Percentiles rank a stretch among this genome's conserved stretches.
Conservation (phyloP, 2,888 invertebrate genomes). For the Mimumesa dahlbomi region DNA sequence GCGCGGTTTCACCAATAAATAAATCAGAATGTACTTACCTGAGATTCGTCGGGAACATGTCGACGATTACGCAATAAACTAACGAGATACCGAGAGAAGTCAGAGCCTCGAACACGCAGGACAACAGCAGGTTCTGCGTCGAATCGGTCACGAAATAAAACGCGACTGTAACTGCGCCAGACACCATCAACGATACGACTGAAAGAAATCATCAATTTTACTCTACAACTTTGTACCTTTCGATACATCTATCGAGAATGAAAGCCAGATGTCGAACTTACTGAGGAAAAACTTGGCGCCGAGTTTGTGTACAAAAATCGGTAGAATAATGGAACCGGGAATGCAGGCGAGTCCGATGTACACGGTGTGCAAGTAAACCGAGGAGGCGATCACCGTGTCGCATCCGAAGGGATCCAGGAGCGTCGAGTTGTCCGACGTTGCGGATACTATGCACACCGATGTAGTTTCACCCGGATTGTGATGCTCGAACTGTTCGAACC, state of each 20-base stretch:
- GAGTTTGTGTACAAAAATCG: slow-evolving; percentile 89
- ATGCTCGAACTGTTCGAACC: slow-evolving; percentile 89
- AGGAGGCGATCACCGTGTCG: slow-evolving; percentile 84
- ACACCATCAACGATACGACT: slow-evolving; percentile 89
- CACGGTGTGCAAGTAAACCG: slow-evolving; percentile 88
- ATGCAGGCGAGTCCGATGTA: slow-evolving; percentile 91
- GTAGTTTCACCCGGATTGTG: slow-evolving; percentile 85
- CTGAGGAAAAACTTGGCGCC: slow-evolving; percentile 92
- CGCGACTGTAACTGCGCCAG: slow-evolving; percentile 87
- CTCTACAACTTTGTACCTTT: no score
- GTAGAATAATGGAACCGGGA: slow-evolving; percentile 90
- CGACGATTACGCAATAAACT: slow-evolving; percentile 90
- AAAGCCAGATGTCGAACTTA: slow-evolving; percentile 78
- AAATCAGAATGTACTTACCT: slow-evolving; percentile 81
- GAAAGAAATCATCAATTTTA: no score
- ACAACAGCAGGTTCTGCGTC: slow-evolving; percentile 87
- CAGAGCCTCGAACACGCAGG: slow-evolving; percentile 90
- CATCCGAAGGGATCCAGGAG: slow-evolving; percentile 83
- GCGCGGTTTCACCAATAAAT: slow-evolving; percentile 27
- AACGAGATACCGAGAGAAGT: slow-evolving; percentile 90
- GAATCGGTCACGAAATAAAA: slow-evolving; percentile 89
- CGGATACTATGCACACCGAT: slow-evolving; percentile 89
- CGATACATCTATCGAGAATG: neutral
- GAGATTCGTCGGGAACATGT: slow-evolving; percentile 91
- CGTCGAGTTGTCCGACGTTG: slow-evolving; percentile 79